Evolutionary conservation across 2,888 invertebrate species (phyloP), one percentile per base, ranked within the genome.

Genomic region (Aethes cnicana): DNA sequence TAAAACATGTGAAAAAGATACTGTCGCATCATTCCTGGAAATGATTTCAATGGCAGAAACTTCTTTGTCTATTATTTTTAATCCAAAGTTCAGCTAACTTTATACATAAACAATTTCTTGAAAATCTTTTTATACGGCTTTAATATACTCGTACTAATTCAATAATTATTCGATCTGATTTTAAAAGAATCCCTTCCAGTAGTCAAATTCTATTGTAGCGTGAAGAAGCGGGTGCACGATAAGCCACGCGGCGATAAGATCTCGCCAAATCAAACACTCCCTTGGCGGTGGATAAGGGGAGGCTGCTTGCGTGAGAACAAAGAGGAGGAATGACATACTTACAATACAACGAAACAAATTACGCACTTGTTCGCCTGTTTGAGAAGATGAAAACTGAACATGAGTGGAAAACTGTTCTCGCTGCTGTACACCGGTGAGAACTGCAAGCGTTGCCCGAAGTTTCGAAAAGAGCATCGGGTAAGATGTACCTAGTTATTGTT

Each of bases 201-300:
- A 9, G 18, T 25, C 28, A 12, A 42, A 28, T 35, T 37, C 33
- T 54, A 55, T 26, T 50, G 26, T 48, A 46, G 23, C 47, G 33
- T 63, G 53, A 56, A 57, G 56, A 47, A 61, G 54, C 59, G 63
- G 58, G 58, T 32, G 49, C 52, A 60, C 66, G 72, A 75, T 76
- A 77, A 72, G 72, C 70, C 59, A 49, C 52, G 62, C 56, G 62
- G 56, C 65, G 72, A 69, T 72, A 70, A 68, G 68, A 81, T 82
- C 76, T 72, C 66, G 72, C 70, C 73, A 74, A 81, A 80, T 81
- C 80, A 82, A 84, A 84, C 74, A 78, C 68, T 84, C 84, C 84
- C 84, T 56, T 52, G 81, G 61, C 73, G 74, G 61, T 60, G 66
- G 62, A 68, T 68, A 69, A 72, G 68, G 76, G 70, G 75, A 75